Evolutionary conservation across 2,888 invertebrate species (phyloP).

Genomic region (Shargacucullia verbasci): DNA sequence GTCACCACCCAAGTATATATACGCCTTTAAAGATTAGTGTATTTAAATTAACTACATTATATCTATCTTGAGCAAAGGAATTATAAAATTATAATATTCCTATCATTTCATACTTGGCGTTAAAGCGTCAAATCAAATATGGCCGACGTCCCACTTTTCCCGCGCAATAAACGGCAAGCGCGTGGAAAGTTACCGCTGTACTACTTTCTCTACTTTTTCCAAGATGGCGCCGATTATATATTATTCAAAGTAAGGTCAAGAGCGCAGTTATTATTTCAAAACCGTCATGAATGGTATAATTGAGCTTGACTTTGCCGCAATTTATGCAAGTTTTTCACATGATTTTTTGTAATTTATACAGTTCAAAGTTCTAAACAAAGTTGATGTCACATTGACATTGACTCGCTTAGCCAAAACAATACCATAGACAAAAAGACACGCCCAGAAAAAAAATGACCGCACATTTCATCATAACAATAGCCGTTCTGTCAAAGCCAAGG

Average conservation of each 20-base stretch:
- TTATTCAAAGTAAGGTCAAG: constrained; percentile 81
- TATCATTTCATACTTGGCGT: constrained; percentile 63
- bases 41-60: too few relatives aligned
- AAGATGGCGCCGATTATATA: constrained; percentile 83
- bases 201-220: constrained; percentile 89
- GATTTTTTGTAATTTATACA: constrained; percentile 19
- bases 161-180: constrained; percentile 81
- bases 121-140: constrained; percentile 83
- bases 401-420: not conserved
- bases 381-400: constrained; percentile 43
- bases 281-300: constrained; percentile 38
- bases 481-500: constrained; percentile 63
- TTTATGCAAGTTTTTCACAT: constrained; percentile 25
- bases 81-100: constrained; percentile 37
- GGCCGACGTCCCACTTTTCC: constrained; percentile 87
- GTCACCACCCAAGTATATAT: too few relatives aligned
- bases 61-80: constrained; percentile 15
- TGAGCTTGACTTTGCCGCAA: constrained; percentile 38
- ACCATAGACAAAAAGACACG: too few relatives aligned
- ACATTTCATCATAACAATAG: constrained; percentile 40
- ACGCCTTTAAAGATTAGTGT: too few relatives aligned
- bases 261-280: constrained; percentile 62
- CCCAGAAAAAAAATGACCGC: constrained; percentile 6
- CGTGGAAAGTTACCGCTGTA: constrained; percentile 88
- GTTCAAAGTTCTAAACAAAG: constrained; percentile 25